Evolutionary conservation across 2,888 invertebrate genomes (phyloP).

Genomic region (Caenorhabditis uteleia): DNA sequence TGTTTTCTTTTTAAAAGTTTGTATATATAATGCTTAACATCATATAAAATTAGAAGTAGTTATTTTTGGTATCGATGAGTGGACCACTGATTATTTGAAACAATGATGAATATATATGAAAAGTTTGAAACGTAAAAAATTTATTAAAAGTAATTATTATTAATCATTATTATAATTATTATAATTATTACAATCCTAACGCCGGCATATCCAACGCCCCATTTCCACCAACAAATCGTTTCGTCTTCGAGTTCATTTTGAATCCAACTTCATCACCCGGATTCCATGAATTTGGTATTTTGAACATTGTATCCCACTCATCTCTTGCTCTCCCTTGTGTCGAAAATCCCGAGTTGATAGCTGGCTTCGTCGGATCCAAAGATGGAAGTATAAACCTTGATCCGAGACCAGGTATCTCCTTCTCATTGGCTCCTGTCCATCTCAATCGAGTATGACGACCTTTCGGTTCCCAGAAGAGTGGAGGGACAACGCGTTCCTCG

Average conservation of each 20-base stretch:
- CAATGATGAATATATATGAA: too few relatives aligned
- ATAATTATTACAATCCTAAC: conserved; percentile 26
- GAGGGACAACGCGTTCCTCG: conserved; percentile 60
- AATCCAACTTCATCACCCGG: conserved; percentile 60
- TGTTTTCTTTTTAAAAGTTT: too few relatives aligned
- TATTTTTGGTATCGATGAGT: too few relatives aligned
- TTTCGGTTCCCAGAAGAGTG: conserved; percentile 56
- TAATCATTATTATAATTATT: neutral
- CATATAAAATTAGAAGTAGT: too few relatives aligned
- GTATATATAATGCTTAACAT: too few relatives aligned
- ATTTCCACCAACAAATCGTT: conserved; percentile 60
- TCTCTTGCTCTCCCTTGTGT: conserved; percentile 62
- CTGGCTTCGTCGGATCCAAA: conserved; percentile 60
- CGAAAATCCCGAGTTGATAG: conserved; percentile 58
- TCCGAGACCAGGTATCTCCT: conserved; percentile 57
- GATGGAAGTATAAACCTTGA: conserved; percentile 59
- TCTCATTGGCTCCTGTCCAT: conserved; percentile 64
- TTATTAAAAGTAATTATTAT: conserved; percentile 1
- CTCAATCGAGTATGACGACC: conserved; percentile 59
- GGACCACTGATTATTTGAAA: too few relatives aligned
- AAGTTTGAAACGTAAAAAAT: too few relatives aligned
- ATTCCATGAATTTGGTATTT: conserved; percentile 62
- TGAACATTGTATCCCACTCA: conserved; percentile 63
- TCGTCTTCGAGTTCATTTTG: conserved; percentile 50
- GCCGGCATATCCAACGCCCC: conserved; percentile 61